These are phyloP conservation scores for Actinia tenebrosa DNA, from an alignment of 64 coral and sea anemone genomes.

Conservation along the genomic window DNA sequence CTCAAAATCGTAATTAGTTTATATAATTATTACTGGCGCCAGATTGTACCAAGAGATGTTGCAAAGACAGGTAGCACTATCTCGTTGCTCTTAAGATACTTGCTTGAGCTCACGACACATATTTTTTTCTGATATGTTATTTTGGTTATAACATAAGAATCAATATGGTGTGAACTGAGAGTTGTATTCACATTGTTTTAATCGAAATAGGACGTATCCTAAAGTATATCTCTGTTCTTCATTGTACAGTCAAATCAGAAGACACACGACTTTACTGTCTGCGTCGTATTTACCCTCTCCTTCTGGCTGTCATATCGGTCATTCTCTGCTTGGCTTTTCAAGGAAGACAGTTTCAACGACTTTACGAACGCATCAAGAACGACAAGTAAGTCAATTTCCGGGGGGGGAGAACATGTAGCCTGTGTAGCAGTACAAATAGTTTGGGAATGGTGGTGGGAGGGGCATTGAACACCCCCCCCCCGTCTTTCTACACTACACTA, in stretches of 20 bases:
- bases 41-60: no score
- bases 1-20: no score
- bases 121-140: not conserved
- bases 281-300: constrained; percentile 89
- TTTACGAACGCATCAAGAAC: constrained; percentile 94
- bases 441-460: no score
- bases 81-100: no score
- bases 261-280: constrained; percentile 74
- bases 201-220: not conserved
- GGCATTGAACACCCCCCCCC: no score
- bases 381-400: constrained; percentile 63
- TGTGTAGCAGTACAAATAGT: no score
- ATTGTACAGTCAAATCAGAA: constrained; percentile 64
- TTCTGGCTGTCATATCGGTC: constrained; percentile 61
- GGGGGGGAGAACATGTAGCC: no score
- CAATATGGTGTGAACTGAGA: no score
- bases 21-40: no score
- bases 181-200: not conserved
- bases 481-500: no score
- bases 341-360: constrained; percentile 75
- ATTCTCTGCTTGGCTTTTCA: constrained; percentile 69
- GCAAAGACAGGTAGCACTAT: no score
- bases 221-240: not conserved
- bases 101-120: no score
- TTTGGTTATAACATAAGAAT: not conserved